Percentiles rank a stretch among this genome's conserved stretches.
Evolutionary conservation across 2,888 invertebrate species (phyloP).

Genomic region (Tillus elongatus): DNA sequence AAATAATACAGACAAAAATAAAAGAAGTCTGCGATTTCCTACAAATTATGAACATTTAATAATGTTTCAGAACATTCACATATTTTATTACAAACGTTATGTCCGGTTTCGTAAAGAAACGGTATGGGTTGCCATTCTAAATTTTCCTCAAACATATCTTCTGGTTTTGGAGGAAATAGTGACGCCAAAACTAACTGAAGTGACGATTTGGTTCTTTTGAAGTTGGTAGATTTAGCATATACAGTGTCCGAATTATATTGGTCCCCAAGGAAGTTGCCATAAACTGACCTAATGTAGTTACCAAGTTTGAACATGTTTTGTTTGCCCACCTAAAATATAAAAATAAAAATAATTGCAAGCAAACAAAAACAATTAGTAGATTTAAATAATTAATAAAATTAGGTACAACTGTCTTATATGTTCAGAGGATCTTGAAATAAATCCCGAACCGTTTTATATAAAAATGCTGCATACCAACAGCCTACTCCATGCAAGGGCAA

Average conservation of each 20-base stretch:
- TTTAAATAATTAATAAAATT: no score
- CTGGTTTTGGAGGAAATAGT: slow-evolving; percentile 51
- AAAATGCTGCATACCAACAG: no score
- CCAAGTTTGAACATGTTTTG: slow-evolving; percentile 40
- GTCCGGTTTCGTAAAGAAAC: slow-evolving; percentile 19
- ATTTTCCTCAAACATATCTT: slow-evolving; percentile 43
- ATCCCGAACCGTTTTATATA: no score
- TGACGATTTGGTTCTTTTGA: slow-evolving; percentile 66
- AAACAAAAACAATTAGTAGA: no score
- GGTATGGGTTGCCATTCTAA: slow-evolving; percentile 57
- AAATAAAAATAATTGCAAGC: no score
- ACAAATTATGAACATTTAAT: background rate
- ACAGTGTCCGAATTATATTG: slow-evolving; percentile 41
- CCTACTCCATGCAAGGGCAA: no score
- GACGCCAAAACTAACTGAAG: slow-evolving; percentile 59
- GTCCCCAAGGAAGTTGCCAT: slow-evolving; percentile 38
- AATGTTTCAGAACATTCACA: no score
- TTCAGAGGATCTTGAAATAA: no score
- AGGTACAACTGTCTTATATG: no score
- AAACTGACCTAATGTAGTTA: slow-evolving; percentile 35
- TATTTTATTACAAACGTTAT: slow-evolving; percentile 17
- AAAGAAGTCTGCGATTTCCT: background rate
- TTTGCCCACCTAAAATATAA: slow-evolving; percentile 38
- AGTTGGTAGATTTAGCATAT: slow-evolving; percentile 53
- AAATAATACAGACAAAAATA: background rate